These are phyloP conservation scores for Formicarius rufipectus DNA, from an alignment of 2,113 vertebrate species.

Conservation along the genomic window DNA sequence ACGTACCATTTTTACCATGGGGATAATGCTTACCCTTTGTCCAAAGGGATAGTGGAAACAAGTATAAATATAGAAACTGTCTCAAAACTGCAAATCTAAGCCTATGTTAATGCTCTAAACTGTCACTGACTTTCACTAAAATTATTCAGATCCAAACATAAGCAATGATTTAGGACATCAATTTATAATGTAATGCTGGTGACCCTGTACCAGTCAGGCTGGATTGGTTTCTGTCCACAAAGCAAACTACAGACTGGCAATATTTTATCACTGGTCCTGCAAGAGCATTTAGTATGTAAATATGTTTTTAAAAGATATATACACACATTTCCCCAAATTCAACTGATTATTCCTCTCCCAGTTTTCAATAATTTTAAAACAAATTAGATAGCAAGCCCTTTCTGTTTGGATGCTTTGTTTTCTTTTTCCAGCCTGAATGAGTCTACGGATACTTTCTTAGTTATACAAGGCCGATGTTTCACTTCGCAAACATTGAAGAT, in stretches of 20 bases:
- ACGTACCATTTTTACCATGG: constrained; percentile 35
- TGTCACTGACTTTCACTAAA: constrained; percentile 54
- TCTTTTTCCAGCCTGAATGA: constrained; percentile 61
- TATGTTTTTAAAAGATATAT: background rate
- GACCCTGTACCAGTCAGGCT: constrained; percentile 59
- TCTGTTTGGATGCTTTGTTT: constrained; percentile 37
- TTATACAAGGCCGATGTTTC: constrained; percentile 63
- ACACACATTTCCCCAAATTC: constrained; percentile 2
- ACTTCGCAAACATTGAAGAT: constrained; percentile 64
- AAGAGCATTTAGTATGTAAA: background rate
- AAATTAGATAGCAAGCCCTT: constrained; percentile 59
- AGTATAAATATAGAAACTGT: constrained; percentile 68
- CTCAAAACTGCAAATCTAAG: constrained; percentile 65
- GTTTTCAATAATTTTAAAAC: constrained; percentile 33
- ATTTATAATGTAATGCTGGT: constrained; percentile 64
- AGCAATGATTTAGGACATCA: constrained; percentile 54
- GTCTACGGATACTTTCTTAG: constrained; percentile 51
- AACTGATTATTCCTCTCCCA: constrained; percentile 14
- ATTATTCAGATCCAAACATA: constrained; percentile 60
- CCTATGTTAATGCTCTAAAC: constrained; percentile 69
- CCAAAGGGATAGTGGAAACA: constrained; percentile 53
- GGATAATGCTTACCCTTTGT: constrained; percentile 36
- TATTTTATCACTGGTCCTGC: constrained; percentile 41
- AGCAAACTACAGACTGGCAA: constrained; percentile 19
- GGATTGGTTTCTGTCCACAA: constrained; percentile 28